Conservation (phyloP, 1,140 invertebrate genomes). For the Hesperophylax magnus region DNA sequence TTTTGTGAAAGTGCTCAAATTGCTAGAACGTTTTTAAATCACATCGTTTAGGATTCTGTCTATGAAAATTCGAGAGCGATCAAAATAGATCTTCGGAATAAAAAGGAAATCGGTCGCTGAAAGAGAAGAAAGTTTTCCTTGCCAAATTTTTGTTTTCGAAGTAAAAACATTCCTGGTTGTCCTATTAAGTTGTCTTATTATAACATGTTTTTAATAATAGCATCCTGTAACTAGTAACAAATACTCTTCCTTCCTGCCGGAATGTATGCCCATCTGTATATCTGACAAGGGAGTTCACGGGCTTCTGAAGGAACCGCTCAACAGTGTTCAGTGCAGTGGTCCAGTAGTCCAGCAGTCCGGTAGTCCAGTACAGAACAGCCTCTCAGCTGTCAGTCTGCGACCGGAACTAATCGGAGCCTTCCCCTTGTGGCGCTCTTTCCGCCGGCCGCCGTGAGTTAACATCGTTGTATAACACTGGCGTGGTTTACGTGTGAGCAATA, state of each 20-base stretch:
- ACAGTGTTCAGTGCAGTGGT: not conserved
- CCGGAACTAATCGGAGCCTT: not conserved
- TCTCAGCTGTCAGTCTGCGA: not conserved
- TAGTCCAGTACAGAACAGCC: too few species aligned
- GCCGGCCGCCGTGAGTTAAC: not conserved
- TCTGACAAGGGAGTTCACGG: not conserved
- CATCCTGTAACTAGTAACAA: too few species aligned
- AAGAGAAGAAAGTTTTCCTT: constrained; percentile 5
- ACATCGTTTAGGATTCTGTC: not conserved
- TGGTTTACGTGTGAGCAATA: not conserved
- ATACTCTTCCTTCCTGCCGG: too few species aligned
- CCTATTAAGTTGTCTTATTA: too few species aligned
- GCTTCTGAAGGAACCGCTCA: not conserved
- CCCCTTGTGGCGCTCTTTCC: not conserved
- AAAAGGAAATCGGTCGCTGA: not conserved
- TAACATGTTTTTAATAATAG: too few species aligned
- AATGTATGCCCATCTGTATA: too few species aligned
- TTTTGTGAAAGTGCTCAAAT: too few species aligned
- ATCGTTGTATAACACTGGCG: constrained; percentile 22
- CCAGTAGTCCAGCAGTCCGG: not conserved
- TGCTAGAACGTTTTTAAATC: too few species aligned
- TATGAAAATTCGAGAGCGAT: not conserved
- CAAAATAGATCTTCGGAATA: constrained; percentile 5
- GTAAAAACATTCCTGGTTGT: too few species aligned
- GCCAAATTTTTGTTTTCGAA: not conserved